Evolutionary conservation across 2,113 vertebrate species (phyloP), one percentile per base, ranked within the genome.

Genomic region (Hypanus sabinus): DNA sequence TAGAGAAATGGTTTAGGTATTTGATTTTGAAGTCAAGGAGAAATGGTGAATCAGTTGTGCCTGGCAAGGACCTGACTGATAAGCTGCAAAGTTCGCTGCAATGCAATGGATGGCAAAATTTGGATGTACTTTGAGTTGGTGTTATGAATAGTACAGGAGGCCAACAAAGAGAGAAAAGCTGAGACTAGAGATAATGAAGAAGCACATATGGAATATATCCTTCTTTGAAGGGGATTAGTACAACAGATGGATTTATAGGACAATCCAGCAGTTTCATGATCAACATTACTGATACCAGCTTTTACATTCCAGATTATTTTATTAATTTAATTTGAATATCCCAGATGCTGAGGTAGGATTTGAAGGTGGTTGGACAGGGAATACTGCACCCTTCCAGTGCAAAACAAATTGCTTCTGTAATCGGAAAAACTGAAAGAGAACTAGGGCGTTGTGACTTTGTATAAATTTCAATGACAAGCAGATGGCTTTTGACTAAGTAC

Each of bases 401-500:
- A 91, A 20, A 22, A 16, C 87, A 68, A 33, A 91, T 68, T 91
- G 60, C n/a, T 91, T 33, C 87, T 36, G 10, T 91, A 18, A 68
- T 91, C 60, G 68, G 87, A 2, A 65, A 33, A 18, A 91, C 24
- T 91, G n/a, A 60, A 85, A 22, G 33, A 85, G 24, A 46, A 46
- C 4, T 46, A 46, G 46, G 46, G 20, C 80, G 46, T 27, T 85
- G 38, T 85, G 46, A 85, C 46, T 85, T 85, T 83, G 38, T 83
- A 5, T 90, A 60, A 90, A 60, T 90, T 22, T 60, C 87, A 90
- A 90, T 90, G 87, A 65, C 57, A 90, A 90, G 65, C 87, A 90
- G 87, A 90, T 90, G 60, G 87, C 87, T 90, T 90, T 90, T 38
- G 60, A 90, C 60, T 65, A 90, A 90, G 57, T 57, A 65, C 57